These are phyloP conservation scores for Ahaetulla prasina DNA, from an alignment of 2,113 vertebrate species.

Conservation along the genomic window DNA sequence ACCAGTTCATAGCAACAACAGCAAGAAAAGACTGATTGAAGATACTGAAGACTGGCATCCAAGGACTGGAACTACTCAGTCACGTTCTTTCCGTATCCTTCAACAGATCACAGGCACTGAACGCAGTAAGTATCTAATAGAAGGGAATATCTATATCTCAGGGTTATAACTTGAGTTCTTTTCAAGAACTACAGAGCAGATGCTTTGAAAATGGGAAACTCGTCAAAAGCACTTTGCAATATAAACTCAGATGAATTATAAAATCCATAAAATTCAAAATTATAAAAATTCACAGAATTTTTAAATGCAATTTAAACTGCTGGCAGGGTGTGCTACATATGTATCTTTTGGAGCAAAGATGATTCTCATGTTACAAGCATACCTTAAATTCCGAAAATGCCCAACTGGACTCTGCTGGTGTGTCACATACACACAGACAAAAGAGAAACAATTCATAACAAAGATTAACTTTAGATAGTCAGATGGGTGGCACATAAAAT, in stretches of 20 bases:
- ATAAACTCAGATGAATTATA: neutral
- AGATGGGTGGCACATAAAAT: neutral
- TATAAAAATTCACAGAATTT: neutral
- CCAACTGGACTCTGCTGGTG: too few species aligned
- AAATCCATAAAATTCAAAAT: too few species aligned
- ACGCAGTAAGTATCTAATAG: constrained; percentile 68
- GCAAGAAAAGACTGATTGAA: constrained; percentile 91
- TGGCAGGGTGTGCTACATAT: neutral
- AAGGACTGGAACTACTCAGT: constrained; percentile 89
- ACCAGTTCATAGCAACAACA: constrained; percentile 85
- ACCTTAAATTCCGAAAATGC: too few species aligned
- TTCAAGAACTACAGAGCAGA: neutral
- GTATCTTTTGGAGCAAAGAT: neutral
- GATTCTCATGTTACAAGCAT: too few species aligned
- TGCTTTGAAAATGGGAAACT: neutral
- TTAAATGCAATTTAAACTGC: neutral
- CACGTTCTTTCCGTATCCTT: constrained; percentile 93
- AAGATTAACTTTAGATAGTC: neutral
- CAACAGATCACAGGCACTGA: constrained; percentile 96
- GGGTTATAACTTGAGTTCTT: neutral
- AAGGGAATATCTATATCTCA: too few species aligned
- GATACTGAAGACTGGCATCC: constrained; percentile 97
- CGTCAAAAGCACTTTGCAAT: neutral
- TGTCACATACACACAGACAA: neutral
- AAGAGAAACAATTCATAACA: neutral